A percentile compares a stretch with the other conserved stretches of the same genome.
phyloP scores from a whole-genome alignment of 2,888 invertebrate species.

The Cantharis rufa region DNA sequence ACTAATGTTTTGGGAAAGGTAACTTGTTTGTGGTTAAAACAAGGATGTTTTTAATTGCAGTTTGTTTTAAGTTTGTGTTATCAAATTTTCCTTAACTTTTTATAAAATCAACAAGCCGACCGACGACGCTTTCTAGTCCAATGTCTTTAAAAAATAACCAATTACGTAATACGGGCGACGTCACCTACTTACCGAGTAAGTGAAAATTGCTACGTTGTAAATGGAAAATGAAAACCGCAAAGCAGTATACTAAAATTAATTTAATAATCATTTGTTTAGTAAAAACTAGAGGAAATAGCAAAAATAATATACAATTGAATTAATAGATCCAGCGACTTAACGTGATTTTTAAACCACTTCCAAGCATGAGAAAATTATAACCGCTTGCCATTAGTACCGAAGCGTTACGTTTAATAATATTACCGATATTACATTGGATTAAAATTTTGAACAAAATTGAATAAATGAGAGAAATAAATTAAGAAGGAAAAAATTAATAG shows the following conservation, averaged over 20 bases:
- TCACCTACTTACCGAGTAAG: neutral
- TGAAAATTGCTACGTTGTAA: neutral
- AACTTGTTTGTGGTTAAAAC: constrained; percentile 24
- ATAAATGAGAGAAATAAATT: neutral
- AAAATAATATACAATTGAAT: neutral
- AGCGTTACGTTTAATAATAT: neutral
- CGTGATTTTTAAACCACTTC: neutral
- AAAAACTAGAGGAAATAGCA: neutral
- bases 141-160: neutral
- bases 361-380: neutral
- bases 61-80: constrained; percentile 2
- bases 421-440: neutral
- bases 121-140: neutral
- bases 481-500: neutral
- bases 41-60: constrained; percentile 22
- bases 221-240: neutral
- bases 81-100: neutral
- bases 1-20: constrained; percentile 42
- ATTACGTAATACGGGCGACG: neutral
- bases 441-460: neutral
- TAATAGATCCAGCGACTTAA: neutral
- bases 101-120: neutral
- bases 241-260: neutral
- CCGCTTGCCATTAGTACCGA: neutral
- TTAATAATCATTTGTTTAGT: neutral